Percentiles rank a stretch among this genome's conserved stretches.
These are phyloP conservation scores for Blastobasis lacticolella DNA, from an alignment of 2,888 invertebrate genomes.

Conservation along the genomic window DNA sequence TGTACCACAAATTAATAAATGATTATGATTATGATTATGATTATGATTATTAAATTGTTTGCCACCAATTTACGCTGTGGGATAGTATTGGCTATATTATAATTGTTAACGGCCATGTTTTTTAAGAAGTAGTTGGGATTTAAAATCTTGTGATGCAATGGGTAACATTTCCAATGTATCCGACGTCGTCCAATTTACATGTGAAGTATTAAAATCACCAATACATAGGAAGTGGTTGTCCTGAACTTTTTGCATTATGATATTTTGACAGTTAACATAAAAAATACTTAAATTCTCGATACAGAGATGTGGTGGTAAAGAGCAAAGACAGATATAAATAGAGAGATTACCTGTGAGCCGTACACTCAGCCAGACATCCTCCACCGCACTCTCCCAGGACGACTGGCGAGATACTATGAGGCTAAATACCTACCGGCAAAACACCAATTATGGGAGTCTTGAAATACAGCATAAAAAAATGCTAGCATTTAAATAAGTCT, in stretches of 20 bases:
- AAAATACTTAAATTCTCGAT: not conserved
- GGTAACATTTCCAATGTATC: no score
- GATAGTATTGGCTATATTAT: no score
- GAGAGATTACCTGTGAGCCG: not conserved
- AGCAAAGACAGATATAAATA: constrained; percentile 11
- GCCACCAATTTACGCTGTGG: no score
- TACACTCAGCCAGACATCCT: constrained; percentile 15
- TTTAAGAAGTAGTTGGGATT: not conserved
- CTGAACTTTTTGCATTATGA: not conserved
- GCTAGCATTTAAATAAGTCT: constrained; percentile 4
- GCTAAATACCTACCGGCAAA: not conserved
- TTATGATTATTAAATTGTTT: no score
- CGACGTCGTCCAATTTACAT: not conserved
- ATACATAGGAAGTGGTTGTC: not conserved
- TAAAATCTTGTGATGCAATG: not conserved
- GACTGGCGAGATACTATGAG: constrained; percentile 7
- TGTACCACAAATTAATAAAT: no score
- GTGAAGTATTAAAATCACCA: constrained; percentile 1
- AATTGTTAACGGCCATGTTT: no score
- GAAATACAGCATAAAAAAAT: constrained; percentile 3
- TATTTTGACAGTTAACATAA: not conserved
- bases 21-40: no score
- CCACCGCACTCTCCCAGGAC: constrained; percentile 11
- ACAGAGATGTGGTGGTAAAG: constrained; percentile 8
- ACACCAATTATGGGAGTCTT: constrained; percentile 3